phyloP scores from a whole-genome alignment of 2,797 vertebrate species.

The Pogonophryne albipinna region DNA sequence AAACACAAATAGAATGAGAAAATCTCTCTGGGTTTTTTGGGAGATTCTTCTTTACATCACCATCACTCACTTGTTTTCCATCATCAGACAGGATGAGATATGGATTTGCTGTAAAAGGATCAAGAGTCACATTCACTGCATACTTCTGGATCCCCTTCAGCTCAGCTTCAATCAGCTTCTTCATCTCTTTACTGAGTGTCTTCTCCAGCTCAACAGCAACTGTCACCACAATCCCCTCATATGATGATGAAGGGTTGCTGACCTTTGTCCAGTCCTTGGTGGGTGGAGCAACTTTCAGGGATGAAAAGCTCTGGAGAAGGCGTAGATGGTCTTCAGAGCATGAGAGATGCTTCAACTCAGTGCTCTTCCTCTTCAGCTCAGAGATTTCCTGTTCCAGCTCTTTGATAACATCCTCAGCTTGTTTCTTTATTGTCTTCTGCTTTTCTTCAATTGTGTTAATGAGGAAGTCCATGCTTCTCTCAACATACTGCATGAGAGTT shows the following conservation, averaged over 20 bases:
- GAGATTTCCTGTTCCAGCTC: not conserved
- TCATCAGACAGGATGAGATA: not conserved
- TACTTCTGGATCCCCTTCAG: not conserved
- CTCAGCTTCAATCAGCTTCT: too few species aligned
- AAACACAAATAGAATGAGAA: not conserved
- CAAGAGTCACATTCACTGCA: too few species aligned
- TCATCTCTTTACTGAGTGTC: not conserved
- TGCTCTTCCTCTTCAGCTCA: not conserved
- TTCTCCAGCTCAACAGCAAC: not conserved
- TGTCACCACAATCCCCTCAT: not conserved
- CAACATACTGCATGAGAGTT: too few species aligned
- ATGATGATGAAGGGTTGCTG: not conserved
- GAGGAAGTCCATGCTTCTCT: too few species aligned
- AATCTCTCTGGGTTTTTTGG: slow-evolving; percentile 2
- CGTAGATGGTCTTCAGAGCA: not conserved
- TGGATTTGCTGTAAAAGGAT: too few species aligned
- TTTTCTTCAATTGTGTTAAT: too few species aligned
- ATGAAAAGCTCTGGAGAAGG: not conserved
- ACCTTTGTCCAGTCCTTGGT: too few species aligned
- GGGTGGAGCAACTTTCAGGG: too few species aligned
- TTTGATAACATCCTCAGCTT: too few species aligned
- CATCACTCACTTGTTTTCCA: not conserved
- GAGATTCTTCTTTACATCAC: not conserved
- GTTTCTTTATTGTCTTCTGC: too few species aligned
- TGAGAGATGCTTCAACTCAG: not conserved